phyloP scores from a whole-genome alignment of 2,797 vertebrate species.

The Molossus alvarezi region DNA sequence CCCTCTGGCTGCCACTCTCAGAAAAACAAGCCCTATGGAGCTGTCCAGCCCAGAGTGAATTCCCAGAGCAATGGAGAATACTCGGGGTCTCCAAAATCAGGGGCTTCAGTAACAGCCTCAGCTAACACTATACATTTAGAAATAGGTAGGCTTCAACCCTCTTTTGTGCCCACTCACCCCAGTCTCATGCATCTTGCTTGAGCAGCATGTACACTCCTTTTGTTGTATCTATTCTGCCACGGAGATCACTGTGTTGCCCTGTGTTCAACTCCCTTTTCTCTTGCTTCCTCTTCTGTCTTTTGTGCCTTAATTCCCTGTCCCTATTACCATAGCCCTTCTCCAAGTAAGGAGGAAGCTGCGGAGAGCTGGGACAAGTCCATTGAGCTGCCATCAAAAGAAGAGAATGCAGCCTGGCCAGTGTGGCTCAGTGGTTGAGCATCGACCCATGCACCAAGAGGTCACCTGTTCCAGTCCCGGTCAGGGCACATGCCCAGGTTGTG shows the following conservation, averaged over 20 bases:
- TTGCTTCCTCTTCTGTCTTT: neutral
- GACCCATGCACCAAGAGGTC: neutral
- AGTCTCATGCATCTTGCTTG: neutral
- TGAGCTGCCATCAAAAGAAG: conserved; percentile 11
- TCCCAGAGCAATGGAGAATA: neutral
- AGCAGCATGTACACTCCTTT: neutral
- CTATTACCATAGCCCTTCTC: neutral
- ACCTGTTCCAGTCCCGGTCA: rapidly evolving
- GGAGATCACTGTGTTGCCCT: neutral
- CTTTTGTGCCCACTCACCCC: neutral
- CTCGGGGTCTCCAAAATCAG: neutral
- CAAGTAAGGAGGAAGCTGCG: neutral
- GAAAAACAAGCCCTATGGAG: neutral
- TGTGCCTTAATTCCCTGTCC: neutral
- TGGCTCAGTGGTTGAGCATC: neutral
- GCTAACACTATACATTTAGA: neutral
- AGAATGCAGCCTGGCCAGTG: neutral
- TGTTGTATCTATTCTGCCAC: neutral
- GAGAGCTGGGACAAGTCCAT: neutral
- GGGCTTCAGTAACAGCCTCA: neutral
- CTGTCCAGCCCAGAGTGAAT: conserved; percentile 59
- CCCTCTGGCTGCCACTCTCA: neutral
- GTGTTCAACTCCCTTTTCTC: neutral
- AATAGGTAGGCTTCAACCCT: neutral
- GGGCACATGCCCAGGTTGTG: neutral